Evolutionary conservation across 2,797 vertebrate species (phyloP), one percentile per base, ranked within the genome.

Genomic region (Pantherophis alleghaniensis): DNA sequence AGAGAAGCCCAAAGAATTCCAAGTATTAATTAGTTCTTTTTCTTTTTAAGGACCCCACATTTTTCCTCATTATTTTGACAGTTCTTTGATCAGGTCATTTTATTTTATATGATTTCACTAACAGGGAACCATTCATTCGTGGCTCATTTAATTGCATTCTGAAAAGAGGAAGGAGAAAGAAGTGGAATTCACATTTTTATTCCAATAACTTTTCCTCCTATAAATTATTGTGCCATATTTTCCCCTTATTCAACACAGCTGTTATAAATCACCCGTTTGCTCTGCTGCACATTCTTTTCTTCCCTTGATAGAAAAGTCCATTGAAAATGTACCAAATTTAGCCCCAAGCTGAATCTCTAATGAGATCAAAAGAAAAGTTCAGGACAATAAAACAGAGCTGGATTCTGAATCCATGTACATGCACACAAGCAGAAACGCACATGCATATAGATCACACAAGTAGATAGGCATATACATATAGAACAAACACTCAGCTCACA

Each of bases 251-350:
- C 88, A 93, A 94, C 91, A 92, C 92, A 90, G 87, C 4, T 61
- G 79, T 18, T 91, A 69, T 86, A 94, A 95, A 93, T 96, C 42
- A 95, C 51, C 20, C 13, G 94, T 95, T 94, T 94, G n/a, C 55
- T 96, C 91, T 91, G 53, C 88, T 92, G 74, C 42, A 11, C 90
- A 26, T 61, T 93, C 18, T 37, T 87, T 94, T 32, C 63, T 79
- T 94, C 93, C 28, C n/a, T 91, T n/a, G 90, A 94, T 94, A 95
- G 94, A 93, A 96, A 95, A 94, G 90, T 94, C 88, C 95, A 60
- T 63, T 37, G 55, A 55, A 95, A 93, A 18, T 87, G 5, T 42
- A 95, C 63, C 90, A 53, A 61, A 32, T 88, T 86, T 97, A 96
- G 57, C 1, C 0, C 28, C 69, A 87, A 95, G 57, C 89, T 90